phyloP scores from a whole-genome alignment of 2,113 vertebrate species.

The Rhinoderma darwinii region DNA sequence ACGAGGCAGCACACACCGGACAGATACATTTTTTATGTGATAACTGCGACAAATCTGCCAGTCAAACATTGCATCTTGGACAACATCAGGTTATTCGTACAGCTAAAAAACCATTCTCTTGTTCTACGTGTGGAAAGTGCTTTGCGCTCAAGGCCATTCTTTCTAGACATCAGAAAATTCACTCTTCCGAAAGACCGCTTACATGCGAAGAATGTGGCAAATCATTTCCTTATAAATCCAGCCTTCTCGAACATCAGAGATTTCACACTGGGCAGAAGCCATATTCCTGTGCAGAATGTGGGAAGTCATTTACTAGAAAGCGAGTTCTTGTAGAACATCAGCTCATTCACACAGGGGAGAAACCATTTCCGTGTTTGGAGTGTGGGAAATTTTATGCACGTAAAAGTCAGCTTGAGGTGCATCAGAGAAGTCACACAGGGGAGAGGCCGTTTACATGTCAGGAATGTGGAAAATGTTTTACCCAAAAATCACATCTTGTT shows the following conservation, averaged over 20 bases:
- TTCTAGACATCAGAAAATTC: background rate
- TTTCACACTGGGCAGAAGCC: conserved; percentile 12
- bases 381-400: background rate
- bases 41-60: background rate
- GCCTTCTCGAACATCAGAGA: background rate
- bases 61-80: background rate
- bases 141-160: background rate
- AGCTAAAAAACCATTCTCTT: background rate
- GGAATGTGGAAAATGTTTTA: conserved; percentile 2
- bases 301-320: conserved; percentile 4
- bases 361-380: background rate
- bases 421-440: background rate
- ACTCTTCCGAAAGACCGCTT: background rate
- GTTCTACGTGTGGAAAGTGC: background rate
- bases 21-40: background rate
- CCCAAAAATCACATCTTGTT: background rate
- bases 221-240: background rate
- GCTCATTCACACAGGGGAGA: background rate
- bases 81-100: background rate
- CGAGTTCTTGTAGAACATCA: background rate
- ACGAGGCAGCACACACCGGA: background rate
- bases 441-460: background rate
- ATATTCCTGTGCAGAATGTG: conserved; percentile 12
- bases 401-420: conserved; percentile 3
- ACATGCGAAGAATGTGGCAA: conserved; percentile 7